A percentile compares a stretch with the other conserved stretches of the same genome.
Evolutionary conservation across 2,113 vertebrate genomes (phyloP).

Genomic region (Passerina amoena): DNA sequence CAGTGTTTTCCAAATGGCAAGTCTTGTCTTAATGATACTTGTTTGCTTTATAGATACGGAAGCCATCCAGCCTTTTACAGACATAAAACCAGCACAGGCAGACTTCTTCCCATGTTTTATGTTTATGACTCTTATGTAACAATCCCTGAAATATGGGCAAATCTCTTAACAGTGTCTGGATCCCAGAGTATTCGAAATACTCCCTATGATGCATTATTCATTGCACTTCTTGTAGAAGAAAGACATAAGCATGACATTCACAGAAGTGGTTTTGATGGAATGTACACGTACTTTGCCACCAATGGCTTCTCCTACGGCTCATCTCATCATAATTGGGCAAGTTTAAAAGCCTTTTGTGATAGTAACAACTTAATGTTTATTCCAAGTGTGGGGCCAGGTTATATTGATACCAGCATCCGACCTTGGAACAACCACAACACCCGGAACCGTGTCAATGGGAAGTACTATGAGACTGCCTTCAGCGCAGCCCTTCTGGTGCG

Average conservation of each 20-base stretch:
- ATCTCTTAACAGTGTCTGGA: constrained; percentile 84
- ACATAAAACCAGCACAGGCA: constrained; percentile 84
- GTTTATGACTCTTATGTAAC: constrained; percentile 96
- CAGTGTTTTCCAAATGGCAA: neutral
- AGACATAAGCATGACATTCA: constrained; percentile 89
- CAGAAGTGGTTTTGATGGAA: constrained; percentile 91
- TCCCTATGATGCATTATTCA: constrained; percentile 88
- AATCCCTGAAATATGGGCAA: constrained; percentile 89
- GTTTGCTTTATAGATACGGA: constrained; percentile 85
- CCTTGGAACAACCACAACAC: constrained; percentile 96
- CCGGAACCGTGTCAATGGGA: constrained; percentile 91
- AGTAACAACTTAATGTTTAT: constrained; percentile 90
- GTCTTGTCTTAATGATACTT: neutral
- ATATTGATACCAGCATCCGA: constrained; percentile 92
- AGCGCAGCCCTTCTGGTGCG: constrained; percentile 82
- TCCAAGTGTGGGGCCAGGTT: constrained; percentile 95
- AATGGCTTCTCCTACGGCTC: constrained; percentile 97
- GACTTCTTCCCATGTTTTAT: constrained; percentile 90
- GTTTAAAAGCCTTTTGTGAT: constrained; percentile 89
- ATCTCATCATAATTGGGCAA: constrained; percentile 90
- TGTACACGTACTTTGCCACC: constrained; percentile 97
- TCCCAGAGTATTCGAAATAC: constrained; percentile 85
- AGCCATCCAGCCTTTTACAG: constrained; percentile 92
- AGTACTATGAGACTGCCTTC: constrained; percentile 92
- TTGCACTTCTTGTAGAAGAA: constrained; percentile 93